Base-by-base conservation (phyloP, 2,113 vertebrate species). In the Cynocephalus volans region DNA sequence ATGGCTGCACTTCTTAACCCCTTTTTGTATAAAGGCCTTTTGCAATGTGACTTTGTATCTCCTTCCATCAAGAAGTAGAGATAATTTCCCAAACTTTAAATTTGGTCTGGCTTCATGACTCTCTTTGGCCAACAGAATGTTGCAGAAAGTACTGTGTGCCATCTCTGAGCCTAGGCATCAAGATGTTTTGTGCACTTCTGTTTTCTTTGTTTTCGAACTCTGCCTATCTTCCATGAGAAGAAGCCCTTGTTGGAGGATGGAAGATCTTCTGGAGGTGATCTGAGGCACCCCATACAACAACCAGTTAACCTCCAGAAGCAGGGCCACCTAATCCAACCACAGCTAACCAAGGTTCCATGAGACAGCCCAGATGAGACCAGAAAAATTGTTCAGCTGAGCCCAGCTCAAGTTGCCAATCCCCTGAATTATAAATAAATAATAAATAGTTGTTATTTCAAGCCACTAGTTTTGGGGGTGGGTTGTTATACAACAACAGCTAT, bases 381-480 rank as follows among this genome's bases (percentile, higher is more conserved):
- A 90, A 84, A 64, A 90, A 85, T 62, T 75, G 41, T 70, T 64
- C 86, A 76, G 11, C 6, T 72, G 45, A 89, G 48, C 28, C 65
- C 75, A 73, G 48, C 8, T 3, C 15, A 82, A 67, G 50, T 81
- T 90, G 41, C 45, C 50, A 81, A 33, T 81, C 67, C 72, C 50
- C 41, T 62, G 41, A 91, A 87, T 60, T 50, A 87, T 62, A n/a
- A 67, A 41, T 41, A 41, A 41, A 41, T 41, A 75, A 69, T 10
- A 60, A 81, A 60, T 33, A 65, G 65, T 85, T 54, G 41, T 60
- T 81, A 67, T 33, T 81, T 94, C 62, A 94, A 87, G 76, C 24
- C 75, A 75, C 50, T 60, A 91, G 56, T 87, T 92, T 75, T 50
- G 36, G 80, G 13, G 41, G n/a, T 76, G 41, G 52, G 60, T 94